These are phyloP conservation scores for Pelochelys cantorii DNA, from an alignment of 2,797 vertebrate genomes.

Conservation along the genomic window DNA sequence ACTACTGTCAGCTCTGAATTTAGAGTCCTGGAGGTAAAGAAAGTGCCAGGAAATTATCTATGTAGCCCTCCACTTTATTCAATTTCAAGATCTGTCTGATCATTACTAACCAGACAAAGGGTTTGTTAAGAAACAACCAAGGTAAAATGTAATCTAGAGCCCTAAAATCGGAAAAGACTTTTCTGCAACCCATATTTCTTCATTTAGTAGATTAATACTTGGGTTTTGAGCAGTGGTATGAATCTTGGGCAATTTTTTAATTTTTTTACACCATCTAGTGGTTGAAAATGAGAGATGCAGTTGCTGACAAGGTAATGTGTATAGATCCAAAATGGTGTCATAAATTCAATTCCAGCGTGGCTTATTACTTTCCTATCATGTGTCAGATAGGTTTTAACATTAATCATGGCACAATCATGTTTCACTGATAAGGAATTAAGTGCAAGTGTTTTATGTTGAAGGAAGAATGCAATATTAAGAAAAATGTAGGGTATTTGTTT, in stretches of 20 bases:
- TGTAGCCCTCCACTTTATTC: slow-evolving; percentile 58
- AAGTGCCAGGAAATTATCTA: slow-evolving; percentile 63
- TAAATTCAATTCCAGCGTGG: slow-evolving; percentile 78
- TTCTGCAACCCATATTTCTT: slow-evolving; percentile 60
- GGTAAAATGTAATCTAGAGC: slow-evolving; percentile 46
- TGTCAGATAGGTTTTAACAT: slow-evolving; percentile 74
- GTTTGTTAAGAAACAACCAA: slow-evolving; percentile 56
- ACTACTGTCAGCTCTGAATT: slow-evolving; percentile 64
- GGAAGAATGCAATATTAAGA: slow-evolving; percentile 72
- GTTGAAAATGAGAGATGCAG: slow-evolving; percentile 77
- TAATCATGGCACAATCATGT: slow-evolving; percentile 75
- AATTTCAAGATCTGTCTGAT: slow-evolving; percentile 65
- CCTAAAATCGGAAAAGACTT: slow-evolving; percentile 54
- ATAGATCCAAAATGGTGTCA: slow-evolving; percentile 78
- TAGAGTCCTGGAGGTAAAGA: slow-evolving; percentile 57
- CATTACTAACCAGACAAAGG: slow-evolving; percentile 44
- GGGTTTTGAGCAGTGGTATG: slow-evolving; percentile 49
- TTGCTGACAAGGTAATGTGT: slow-evolving; percentile 55
- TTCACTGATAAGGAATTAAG: slow-evolving; percentile 77
- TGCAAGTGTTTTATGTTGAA: slow-evolving; percentile 55
- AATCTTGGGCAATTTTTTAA: slow-evolving; percentile 71
- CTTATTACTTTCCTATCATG: slow-evolving; percentile 79
- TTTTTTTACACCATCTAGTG: slow-evolving; percentile 86
- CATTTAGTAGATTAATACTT: slow-evolving; percentile 42
- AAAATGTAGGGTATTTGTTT: slow-evolving; percentile 66